Evolutionary conservation across 2,797 vertebrate genomes (phyloP), one percentile per base, ranked within the genome.

Genomic region (Melanotaenia boesemani): DNA sequence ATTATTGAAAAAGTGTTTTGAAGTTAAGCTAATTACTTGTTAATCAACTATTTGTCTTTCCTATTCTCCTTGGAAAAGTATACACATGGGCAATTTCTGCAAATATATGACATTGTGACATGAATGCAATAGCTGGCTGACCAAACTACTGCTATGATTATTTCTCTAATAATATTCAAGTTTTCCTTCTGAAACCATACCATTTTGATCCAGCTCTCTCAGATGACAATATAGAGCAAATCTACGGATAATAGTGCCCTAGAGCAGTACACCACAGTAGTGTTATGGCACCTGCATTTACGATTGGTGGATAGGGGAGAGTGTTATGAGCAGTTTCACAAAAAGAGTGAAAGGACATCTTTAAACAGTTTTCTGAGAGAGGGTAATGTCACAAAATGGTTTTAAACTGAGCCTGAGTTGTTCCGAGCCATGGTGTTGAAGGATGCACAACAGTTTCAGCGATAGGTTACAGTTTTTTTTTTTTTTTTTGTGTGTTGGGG

Each of bases 221-320:
- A 67, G 62, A 85, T 79, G 75, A 83, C 77, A 82, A 87, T 91
- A 86, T 87, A 79, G 75, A 91, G 87, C 80, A 86, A 81, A 84
- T 85, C 85, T 91, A 91, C 86, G 83, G 88, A 88, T 90, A 92
- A 92, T 92, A 78, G 70, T 12, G 66, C 89, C 87, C 86, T 88
- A 69, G 67, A 90, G 89, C 90, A 79, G 86, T 90, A 87, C 88
- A 89, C 82, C 70, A 79, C 79, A 82, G 70, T 70, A 62, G 76
- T 62, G 83, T 76, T 84, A 88, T 88, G 84, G 78, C 81, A 74
- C 62, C 73, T 56, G 77, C 80, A 80, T 88, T 88, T 77, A 76
- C 74, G 75, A 84, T 85, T 77, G 85, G 83, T 76, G 77, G 88
- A 81, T 61, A 67, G 75, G 61, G 72, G 74, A 64, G 82, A 62